These are phyloP conservation scores for Sialia sialis DNA, from an alignment of 2,113 vertebrate species.

Conservation along the genomic window DNA sequence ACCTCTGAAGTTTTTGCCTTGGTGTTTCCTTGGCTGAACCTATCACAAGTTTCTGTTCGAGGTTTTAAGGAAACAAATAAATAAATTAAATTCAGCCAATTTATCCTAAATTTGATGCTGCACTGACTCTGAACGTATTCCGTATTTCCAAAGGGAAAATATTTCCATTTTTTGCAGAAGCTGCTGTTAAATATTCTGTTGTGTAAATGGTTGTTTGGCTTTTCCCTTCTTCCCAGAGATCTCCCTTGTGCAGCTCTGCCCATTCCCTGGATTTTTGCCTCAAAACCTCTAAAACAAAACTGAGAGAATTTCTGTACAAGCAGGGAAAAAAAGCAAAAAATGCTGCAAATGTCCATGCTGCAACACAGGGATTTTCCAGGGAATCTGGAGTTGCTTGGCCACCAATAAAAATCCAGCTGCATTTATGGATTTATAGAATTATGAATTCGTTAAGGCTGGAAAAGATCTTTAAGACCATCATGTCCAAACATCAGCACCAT, in stretches of 20 bases:
- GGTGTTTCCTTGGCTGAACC: background rate
- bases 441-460: background rate
- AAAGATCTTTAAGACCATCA: background rate
- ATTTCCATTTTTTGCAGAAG: background rate
- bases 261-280: background rate
- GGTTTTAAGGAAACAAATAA: background rate
- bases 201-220: background rate
- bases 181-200: background rate
- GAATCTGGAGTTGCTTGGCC: background rate
- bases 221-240: background rate
- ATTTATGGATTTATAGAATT: background rate
- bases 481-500: background rate
- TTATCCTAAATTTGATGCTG: background rate
- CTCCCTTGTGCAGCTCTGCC: background rate
- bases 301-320: background rate
- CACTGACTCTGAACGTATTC: background rate
- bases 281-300: background rate
- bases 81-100: background rate
- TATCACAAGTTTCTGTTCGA: background rate
- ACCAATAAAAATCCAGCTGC: background rate
- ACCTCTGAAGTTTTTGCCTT: background rate
- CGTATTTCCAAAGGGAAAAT: background rate
- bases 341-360: rapidly evolving
- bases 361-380: background rate
- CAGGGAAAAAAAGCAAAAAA: background rate